Evolutionary conservation across 2,888 invertebrate genomes (phyloP), one percentile per base, ranked within the genome.

Genomic region (Napeogenes sylphis): DNA sequence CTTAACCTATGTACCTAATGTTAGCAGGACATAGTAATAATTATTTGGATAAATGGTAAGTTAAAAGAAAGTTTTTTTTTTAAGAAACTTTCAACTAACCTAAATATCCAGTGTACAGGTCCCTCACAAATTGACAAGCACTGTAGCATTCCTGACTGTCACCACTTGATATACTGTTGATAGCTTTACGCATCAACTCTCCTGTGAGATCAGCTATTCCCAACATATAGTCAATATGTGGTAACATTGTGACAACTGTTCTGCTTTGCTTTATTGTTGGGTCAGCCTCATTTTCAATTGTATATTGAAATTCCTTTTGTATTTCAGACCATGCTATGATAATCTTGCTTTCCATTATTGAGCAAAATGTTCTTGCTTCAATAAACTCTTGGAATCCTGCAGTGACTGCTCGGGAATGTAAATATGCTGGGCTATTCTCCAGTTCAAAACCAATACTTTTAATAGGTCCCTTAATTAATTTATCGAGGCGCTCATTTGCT

Each of bases 121-220:
- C 82, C 73, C 94, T 93, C n/a, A 97, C 92, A 71, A 94, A 93
- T 64, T 92, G 92, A 75, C 96, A 95, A 1, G 93, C 92, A 61
- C 92, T 90, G 75, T 93, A 93, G 78, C 96, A 96, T 55, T 93
- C 93, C 3, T 92, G 92, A 13, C 93, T 92, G 69, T 96, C 94
- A 0, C 96, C 96, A 65, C 92, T 92, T 0, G 95, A 94, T 62
- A 97, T 91, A 72, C 94, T 94, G 77, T 95, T 96, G 6, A 98
- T 96, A 60, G 97, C 96, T 71, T 94, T 93, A 58, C 98, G 91
- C 98, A 98, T 98, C 54, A 98, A 81, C 82, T 98, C 98, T 0
- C 98, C 98, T 0, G 96, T 97, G 38, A 97, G 90, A 85, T 98
- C 98, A 0, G 95, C 95, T 45, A 98, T 82, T 0, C 98, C 98